Percentiles rank a stretch among this genome's conserved stretches.
Evolutionary conservation across 2,888 invertebrate genomes (phyloP).

Genomic region (Drosophila melanosoma): DNA sequence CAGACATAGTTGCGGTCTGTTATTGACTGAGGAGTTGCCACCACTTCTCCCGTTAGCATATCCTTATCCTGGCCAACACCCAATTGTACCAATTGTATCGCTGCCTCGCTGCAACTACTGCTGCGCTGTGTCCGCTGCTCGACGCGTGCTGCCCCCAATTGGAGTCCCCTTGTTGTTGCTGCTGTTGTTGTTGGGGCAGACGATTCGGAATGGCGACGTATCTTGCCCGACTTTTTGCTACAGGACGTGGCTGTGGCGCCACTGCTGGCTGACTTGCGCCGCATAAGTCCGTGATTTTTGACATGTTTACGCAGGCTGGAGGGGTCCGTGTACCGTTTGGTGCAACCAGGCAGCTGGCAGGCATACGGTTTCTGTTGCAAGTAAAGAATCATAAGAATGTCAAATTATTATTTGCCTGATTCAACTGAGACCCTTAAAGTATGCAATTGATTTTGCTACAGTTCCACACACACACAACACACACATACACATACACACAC

Average conservation of each 20-base stretch:
- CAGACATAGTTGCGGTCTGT: conserved; percentile 56
- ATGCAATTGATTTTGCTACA: conserved; percentile 57
- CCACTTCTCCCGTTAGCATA: conserved; percentile 19
- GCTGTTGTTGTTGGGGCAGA: conserved; percentile 77
- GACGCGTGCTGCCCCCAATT: not conserved
- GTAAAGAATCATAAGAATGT: conserved; percentile 59
- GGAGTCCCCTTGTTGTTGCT: conserved; percentile 30
- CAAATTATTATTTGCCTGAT: conserved; percentile 40
- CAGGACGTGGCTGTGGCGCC: conserved; percentile 15
- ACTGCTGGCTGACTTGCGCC: conserved; percentile 82
- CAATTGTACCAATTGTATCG: conserved; percentile 27
- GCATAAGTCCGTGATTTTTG: conserved; percentile 89
- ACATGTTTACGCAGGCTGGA: conserved; percentile 97
- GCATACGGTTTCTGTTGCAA: conserved; percentile 93
- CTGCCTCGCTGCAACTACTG: conserved; percentile 79
- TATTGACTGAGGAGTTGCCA: conserved; percentile 25
- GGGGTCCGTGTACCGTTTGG: conserved; percentile 97
- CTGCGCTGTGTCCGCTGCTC: conserved; percentile 77
- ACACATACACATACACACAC: not conserved
- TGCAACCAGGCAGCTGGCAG: conserved; percentile 94
- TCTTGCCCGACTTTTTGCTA: conserved; percentile 63
- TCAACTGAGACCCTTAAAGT: conserved; percentile 51
- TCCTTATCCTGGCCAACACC: conserved; percentile 7
- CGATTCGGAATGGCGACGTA: conserved; percentile 83
- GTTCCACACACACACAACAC: not conserved